Evolutionary conservation across 2,888 invertebrate genomes (phyloP), one percentile per base, ranked within the genome.

Genomic region (Eupsilia transversa): DNA sequence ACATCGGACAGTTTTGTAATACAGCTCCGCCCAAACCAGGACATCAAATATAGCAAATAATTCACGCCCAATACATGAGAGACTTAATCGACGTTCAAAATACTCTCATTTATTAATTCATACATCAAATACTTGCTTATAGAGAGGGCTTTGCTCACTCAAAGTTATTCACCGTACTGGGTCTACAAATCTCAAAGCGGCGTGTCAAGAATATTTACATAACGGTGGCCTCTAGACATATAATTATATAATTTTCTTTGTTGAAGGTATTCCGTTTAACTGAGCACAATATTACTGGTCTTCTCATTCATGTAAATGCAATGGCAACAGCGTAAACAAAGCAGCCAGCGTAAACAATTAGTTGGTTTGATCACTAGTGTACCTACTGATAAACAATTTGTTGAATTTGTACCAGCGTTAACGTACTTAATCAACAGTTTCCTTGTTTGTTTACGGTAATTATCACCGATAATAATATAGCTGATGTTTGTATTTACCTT

Each of bases 361-460:
- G 81, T 72, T 54, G 56, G 76, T 81, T 76, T 72, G 72, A 76
- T 35, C 70, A 72, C 85, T 9, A 61, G 41, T 54, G 67, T 77
- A 71, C 60, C 61, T 77, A 70, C 66, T 67, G 69, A 76, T 81
- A 81, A 76, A 82, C 85, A 80, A 72, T 74, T 73, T 61, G 77
- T 57, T 77, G 65, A 72, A 77, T 72, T 80, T 80, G 70, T 79
- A 80, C 63, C 57, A 74, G 61, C 79, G 43, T 52, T 52, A 61
- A 72, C 76, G 72, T 70, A 80, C 77, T 70, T 76, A 64, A 84
- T 82, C 80, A 82, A 84, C 80, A 83, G 80, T 74, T 76, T 67
- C 67, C 72, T 66, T 82, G 70, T 82, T 82, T 82, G 63, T 70
- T 56, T 83, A 81, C 54, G 20, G 73, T 74, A 83, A 81, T 74